These are phyloP conservation scores for Aricia artaxerxes DNA, from an alignment of 2,888 invertebrate species.

Conservation along the genomic window DNA sequence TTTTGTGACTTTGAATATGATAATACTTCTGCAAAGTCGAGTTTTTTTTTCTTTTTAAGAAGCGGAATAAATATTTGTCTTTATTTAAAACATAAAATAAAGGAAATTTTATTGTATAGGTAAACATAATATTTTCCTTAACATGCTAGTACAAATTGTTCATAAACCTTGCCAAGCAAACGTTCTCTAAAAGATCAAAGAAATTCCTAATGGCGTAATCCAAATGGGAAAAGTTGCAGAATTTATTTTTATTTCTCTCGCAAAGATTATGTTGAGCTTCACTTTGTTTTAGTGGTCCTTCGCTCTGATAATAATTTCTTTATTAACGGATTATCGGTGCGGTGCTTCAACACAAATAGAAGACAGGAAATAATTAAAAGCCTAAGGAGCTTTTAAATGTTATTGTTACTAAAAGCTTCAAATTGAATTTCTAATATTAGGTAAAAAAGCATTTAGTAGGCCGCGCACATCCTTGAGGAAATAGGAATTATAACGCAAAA, in stretches of 20 bases:
- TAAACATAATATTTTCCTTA: background rate
- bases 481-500: too few relatives aligned
- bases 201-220: slow-evolving; percentile 31
- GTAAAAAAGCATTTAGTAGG: background rate
- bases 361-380: background rate
- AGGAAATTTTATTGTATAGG: background rate
- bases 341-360: background rate
- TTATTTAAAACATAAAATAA: background rate
- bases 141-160: background rate
- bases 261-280: slow-evolving; percentile 28
- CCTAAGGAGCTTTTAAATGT: background rate
- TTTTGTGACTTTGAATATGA: too few relatives aligned
- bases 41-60: background rate
- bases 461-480: too few relatives aligned
- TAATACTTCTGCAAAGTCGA: background rate
- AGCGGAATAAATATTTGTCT: background rate
- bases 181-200: slow-evolving; percentile 5
- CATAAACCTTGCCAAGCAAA: background rate
- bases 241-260: slow-evolving; percentile 32
- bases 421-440: background rate
- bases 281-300: slow-evolving; percentile 28
- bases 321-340: background rate
- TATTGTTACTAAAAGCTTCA: background rate
- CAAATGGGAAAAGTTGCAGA: slow-evolving; percentile 33
- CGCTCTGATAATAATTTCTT: slow-evolving; percentile 31